Percentiles rank a stretch among this genome's conserved stretches.
phyloP scores from a whole-genome alignment of 2,113 vertebrate species.

The Oreocharis arfaki region DNA sequence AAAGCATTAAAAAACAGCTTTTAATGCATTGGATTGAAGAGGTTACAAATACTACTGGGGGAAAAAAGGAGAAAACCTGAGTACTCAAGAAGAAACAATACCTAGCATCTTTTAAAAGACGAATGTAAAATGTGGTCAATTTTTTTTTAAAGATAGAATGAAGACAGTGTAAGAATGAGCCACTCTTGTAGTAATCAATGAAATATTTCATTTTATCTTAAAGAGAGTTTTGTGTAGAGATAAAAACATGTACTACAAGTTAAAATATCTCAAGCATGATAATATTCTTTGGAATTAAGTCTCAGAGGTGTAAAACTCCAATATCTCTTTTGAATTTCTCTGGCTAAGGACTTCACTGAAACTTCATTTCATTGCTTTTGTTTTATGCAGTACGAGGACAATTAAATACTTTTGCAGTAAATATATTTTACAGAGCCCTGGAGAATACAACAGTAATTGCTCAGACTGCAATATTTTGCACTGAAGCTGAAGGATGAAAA shows the following conservation, averaged over 20 bases:
- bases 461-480: background rate
- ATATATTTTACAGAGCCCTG: background rate
- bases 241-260: background rate
- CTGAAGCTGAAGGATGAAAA: background rate
- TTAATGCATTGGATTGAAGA: background rate
- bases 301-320: background rate
- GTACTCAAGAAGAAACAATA: background rate
- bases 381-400: background rate
- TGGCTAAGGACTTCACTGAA: background rate
- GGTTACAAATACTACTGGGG: background rate
- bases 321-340: background rate
- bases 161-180: background rate
- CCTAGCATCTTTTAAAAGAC: background rate
- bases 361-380: background rate
- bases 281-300: background rate
- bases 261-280: background rate
- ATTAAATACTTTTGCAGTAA: background rate
- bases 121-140: background rate
- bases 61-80: background rate
- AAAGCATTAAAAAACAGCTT: background rate
- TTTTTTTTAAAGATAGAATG: background rate
- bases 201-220: background rate
- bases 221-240: background rate
- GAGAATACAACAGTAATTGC: background rate
- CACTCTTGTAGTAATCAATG: background rate